These are phyloP conservation scores for Magallana angulata DNA, from an alignment of 1,140 invertebrate genomes.

Conservation along the genomic window DNA sequence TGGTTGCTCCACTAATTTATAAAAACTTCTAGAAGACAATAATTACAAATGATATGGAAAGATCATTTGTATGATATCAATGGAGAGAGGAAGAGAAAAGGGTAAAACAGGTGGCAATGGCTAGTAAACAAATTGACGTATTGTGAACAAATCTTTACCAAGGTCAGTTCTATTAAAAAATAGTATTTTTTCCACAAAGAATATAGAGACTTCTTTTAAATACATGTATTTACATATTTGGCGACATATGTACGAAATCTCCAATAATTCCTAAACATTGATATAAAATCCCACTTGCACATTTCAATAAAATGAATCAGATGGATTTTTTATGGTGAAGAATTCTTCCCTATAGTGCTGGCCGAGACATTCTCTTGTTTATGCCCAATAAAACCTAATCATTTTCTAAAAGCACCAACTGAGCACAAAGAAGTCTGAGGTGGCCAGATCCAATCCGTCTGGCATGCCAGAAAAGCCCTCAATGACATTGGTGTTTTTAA, in stretches of 20 bases:
- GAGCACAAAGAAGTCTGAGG: not conserved
- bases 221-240: slow-evolving; percentile 6
- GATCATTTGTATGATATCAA: not conserved
- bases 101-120: not conserved
- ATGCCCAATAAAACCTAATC: not conserved
- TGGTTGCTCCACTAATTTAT: not conserved
- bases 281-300: not conserved
- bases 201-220: not conserved
- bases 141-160: not conserved
- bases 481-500: too few species aligned
- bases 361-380: not conserved
- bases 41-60: not conserved
- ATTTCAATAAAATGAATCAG: not conserved
- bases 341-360: not conserved
- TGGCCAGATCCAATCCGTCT: not conserved
- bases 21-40: not conserved
- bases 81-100: not conserved
- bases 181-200: not conserved
- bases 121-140: not conserved
- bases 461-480: not conserved
- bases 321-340: not conserved
- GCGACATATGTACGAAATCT: not conserved
- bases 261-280: not conserved
- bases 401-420: not conserved
- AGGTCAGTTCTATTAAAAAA: not conserved